Base-by-base conservation (phyloP, 2,888 invertebrate species). In the Tuta absoluta region DNA sequence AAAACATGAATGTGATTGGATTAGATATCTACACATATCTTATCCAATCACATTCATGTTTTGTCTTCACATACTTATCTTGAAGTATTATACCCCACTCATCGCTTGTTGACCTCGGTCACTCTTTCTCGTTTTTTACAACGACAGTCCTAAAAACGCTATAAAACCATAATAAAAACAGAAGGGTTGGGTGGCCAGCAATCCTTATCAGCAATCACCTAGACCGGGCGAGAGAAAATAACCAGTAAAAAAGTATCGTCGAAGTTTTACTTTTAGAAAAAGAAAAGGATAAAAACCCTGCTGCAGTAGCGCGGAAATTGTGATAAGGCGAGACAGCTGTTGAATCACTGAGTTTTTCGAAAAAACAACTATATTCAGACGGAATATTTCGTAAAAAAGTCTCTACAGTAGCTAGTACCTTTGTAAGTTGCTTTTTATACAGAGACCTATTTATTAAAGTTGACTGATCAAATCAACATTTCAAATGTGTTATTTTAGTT, bases 211-310 rank as follows among this genome's bases (percentile, higher is more conserved):
- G 73, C 80, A 78, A 78, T 81, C 78, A 74, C 73, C 72, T 71
- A 75, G 69, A 56, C 73, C 72, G 73, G 69, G 75, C 76, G 80
- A 79, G 81, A 77, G 77, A 81, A 76, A 75, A 69, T 74, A 70
- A 71, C 48, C 41, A 63, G 59, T 33, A 78, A 76, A 79, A 77
- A 72, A 24, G 23, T 23, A 24, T 62, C 56, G 74, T 74, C 75
- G 70, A 17, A 7, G 33, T 28, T 57, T n/a, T 14, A 24, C n/a
- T 12, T n/a, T 10, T 8, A 24, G 12, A 23, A n/a, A 5, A 57
- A 28, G 24, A 56, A 56, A 57, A 23, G 21, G 1, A 14, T 17
- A 33, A 57, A 24, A 33, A 12, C 8, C 5, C 37, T 28, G 33
- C 37, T 45, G 41, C 59, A 59, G 37, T 71, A 76, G 75, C 73